Base-by-base conservation (phyloP, 2,888 invertebrate genomes). In the Meghimatium bilineatum region DNA sequence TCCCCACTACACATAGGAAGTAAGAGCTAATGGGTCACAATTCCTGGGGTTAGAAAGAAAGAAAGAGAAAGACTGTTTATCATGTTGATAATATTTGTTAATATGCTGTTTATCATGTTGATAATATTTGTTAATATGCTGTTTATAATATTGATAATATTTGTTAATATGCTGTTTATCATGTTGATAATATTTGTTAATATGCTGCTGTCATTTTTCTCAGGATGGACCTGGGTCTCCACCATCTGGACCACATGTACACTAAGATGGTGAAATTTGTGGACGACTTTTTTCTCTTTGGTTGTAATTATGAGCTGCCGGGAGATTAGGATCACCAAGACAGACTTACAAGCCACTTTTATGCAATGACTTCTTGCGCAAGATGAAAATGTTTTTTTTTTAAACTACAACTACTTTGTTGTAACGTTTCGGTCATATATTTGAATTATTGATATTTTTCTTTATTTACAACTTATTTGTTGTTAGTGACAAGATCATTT, bases 201-300 rank as follows among this genome's bases (percentile, higher is more conserved):
- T 63, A 63, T n/a, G 5, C n/a, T 63, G 34, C 32, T 29, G 38
- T 74, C 23, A 10, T 52, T 26, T 71, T 69, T 34, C 34, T 17
- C 77, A 82, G 82, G 82, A 77, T 26, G 76, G 76, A 3, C 44
- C 76, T 38, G 69, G 75, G 1, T 29, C 82, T 52, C 76, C 82
- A 26, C 82, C 80, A 36, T 36, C 82, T 1, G 82, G 75, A 49
- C 82, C 82, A 32, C 67, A 76, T 29, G 82, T 82, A 26, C 67
- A 82, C 69, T 82, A 77, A 32, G 49, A 12, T 52, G 23, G n/a
- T 52, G 49, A 6, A 17, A 44, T n/a, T 6, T 5, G 20, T 20
- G 23, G 34, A 23, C 17, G n/a, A 44, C 29, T 32, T 6, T 34
- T 82, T 69, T 77, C 60, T 49, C 52, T 26, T 44, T 74, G 63